Evolutionary conservation across 2,113 vertebrate genomes (phyloP), one percentile per base, ranked within the genome.

Genomic region (Dasyornis broadbenti): DNA sequence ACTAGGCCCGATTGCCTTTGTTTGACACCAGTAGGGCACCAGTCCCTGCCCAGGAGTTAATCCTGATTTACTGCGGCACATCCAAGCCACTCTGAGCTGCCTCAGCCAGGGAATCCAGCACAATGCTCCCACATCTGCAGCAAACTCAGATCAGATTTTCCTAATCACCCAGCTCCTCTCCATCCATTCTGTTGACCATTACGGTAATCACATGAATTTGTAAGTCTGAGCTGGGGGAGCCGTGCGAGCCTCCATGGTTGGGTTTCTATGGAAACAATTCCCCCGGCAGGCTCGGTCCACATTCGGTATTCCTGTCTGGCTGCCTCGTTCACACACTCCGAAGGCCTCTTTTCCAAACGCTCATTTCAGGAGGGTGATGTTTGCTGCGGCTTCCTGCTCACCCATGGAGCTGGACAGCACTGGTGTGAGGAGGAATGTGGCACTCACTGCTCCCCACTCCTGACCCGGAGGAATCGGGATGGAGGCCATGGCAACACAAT

Each of bases 251-350:
- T 96, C 87, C 94, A 22, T 82, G 73, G 68, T 26, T 84, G 82
- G 70, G 96, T 97, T 97, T 96, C 96, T 91, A 97, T 97, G 96
- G 96, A 94, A 97, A 97, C 94, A 82, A 97, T 96, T 96, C 96
- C 96, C 96, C 84, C 28, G 94, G 93, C 87, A 90, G 90, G 89
- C 86, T 54, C 11, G 2, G 91, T 78, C 88, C 94, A 93, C 91
- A 73, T 50, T 96, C 91, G 13, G 86, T 94, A 97, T 97, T 97
- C 96, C 94, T 92, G 92, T 87, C 96, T 92, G 87, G 75, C 93
- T 39, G 10, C 82, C 90, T 96, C 85, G 50, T 66, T 77, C 90
- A 75, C 81, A 85, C 54, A 8, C 54, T 70, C 72, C 7, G 57
- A 88, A 60, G 37, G 72, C 90, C 69, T 31, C 8, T 27, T 75